These are phyloP conservation scores for Carpatolechia fugitivella DNA, from an alignment of 2,888 invertebrate genomes.

Conservation along the genomic window DNA sequence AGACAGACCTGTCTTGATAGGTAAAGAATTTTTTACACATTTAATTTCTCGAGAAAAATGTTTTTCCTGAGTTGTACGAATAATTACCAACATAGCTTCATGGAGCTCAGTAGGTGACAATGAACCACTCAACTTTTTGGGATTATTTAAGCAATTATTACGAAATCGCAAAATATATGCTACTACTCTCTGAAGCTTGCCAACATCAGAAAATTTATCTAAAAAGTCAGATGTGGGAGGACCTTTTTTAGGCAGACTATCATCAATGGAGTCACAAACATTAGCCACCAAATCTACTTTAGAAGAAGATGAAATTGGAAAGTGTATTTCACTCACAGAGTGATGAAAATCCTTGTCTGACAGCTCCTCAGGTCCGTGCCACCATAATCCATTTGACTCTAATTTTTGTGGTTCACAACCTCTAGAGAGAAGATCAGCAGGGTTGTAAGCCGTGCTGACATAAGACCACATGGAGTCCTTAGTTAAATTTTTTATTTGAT, in stretches of 20 bases:
- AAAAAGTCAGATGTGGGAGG: not conserved
- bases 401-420: slow-evolving; percentile 10
- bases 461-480: not conserved
- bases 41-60: slow-evolving; percentile 10
- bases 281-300: not conserved
- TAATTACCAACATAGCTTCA: not conserved
- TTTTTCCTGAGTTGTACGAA: not conserved
- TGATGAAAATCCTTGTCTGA: not conserved
- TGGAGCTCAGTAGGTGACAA: not conserved
- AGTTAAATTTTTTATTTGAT: not conserved
- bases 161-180: slow-evolving; percentile 8
- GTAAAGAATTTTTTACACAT: not conserved
- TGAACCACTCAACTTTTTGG: not conserved
- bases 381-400: not conserved
- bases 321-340: not conserved
- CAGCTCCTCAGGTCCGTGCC: slow-evolving; percentile 2
- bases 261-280: too few relatives aligned
- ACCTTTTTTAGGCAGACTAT: not conserved
- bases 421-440: slow-evolving; percentile 4
- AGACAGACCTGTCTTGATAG: not conserved
- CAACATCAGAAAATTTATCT: slow-evolving; percentile 11
- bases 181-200: slow-evolving; percentile 10
- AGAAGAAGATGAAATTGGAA: not conserved
- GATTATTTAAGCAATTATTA: slow-evolving; percentile 3
- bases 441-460: not conserved